These are phyloP conservation scores for Lithobates sylvaticus DNA, from an alignment of 2,797 vertebrate species.

Conservation along the genomic window DNA sequence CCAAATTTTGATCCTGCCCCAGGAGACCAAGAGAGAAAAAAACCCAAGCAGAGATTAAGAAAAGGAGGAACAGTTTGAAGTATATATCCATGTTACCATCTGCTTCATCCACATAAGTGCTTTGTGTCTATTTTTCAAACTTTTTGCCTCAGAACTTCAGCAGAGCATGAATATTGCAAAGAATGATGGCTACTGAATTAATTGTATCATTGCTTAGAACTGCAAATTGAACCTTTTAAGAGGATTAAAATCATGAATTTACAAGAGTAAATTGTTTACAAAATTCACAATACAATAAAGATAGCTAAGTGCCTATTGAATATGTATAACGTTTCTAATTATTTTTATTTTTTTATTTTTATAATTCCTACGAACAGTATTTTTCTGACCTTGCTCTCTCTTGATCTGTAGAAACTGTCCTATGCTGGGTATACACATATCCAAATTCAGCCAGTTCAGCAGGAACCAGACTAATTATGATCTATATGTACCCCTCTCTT, in stretches of 20 bases:
- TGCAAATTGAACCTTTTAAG: neutral
- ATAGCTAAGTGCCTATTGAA: neutral
- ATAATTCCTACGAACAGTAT: neutral
- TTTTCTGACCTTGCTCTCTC: too few relatives aligned
- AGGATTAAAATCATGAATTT: neutral
- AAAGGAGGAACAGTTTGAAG: conserved; percentile 14
- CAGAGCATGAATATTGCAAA: neutral
- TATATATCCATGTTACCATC: conserved; percentile 25
- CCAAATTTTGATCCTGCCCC: conserved; percentile 46
- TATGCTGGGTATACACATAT: too few relatives aligned
- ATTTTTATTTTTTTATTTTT: neutral
- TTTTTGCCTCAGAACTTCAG: conserved; percentile 10
- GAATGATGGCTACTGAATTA: neutral
- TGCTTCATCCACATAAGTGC: conserved; percentile 1
- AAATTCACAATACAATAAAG: neutral
- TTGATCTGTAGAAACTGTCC: too few relatives aligned
- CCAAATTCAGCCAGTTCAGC: too few relatives aligned
- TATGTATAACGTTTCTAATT: neutral
- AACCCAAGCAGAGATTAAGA: neutral
- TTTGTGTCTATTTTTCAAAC: conserved; percentile 14
- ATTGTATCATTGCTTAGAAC: neutral
- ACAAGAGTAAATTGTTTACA: neutral
- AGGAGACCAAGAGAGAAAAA: conserved; percentile 8
- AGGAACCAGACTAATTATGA: too few relatives aligned
- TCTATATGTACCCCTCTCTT: too few relatives aligned